A percentile compares a stretch with the other conserved stretches of the same genome.
These are phyloP conservation scores for Bagarius yarrelli DNA, from an alignment of 2,113 vertebrate genomes.

Conservation along the genomic window DNA sequence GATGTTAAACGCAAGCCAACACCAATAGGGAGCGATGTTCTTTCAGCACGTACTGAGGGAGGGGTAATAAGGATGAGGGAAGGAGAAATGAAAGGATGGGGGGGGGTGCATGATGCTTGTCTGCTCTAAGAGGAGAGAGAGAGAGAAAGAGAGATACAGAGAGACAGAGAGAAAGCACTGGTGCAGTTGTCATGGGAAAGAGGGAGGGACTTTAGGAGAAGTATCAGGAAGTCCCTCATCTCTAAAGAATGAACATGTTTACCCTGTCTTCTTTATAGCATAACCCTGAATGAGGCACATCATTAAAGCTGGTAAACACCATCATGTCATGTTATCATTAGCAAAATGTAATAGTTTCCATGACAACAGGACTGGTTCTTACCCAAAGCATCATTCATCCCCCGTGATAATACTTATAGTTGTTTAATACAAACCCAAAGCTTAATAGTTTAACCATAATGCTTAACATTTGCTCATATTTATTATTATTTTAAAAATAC, in stretches of 20 bases:
- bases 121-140: constrained; percentile 31
- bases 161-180: constrained; percentile 1
- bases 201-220: background rate
- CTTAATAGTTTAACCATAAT: background rate
- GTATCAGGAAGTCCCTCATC: background rate
- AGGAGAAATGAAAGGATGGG: background rate
- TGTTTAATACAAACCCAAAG: background rate
- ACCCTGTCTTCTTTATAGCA: background rate
- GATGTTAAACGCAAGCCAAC: constrained; percentile 45
- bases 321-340: background rate
- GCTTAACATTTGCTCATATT: background rate
- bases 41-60: constrained; percentile 19
- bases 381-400: background rate
- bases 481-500: no score
- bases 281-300: background rate
- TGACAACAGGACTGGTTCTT: background rate
- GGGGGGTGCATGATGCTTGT: background rate
- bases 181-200: background rate
- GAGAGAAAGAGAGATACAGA: background rate
- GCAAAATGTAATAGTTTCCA: background rate
- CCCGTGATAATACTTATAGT: background rate
- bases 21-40: constrained; percentile 31
- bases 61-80: constrained; percentile 2
- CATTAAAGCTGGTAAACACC: background rate
- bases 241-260: background rate